A percentile compares a stretch with the other conserved stretches of the same genome.
phyloP scores from a whole-genome alignment of 2,113 vertebrate species.

The Brachypteracias leptosomus region DNA sequence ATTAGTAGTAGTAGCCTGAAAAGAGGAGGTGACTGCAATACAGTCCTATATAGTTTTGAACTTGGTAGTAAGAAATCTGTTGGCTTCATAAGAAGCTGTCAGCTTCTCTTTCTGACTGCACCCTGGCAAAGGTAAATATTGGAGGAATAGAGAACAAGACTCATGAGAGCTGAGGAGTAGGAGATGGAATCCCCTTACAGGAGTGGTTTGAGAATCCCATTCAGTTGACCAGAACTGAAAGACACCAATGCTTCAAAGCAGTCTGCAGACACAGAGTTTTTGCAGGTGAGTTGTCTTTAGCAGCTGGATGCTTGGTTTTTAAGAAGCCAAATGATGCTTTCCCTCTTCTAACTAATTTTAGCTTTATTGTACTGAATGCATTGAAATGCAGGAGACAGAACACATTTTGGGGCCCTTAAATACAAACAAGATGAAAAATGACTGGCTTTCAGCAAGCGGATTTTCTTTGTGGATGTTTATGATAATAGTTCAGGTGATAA shows the following conservation, averaged over 20 bases:
- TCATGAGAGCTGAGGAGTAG: neutral
- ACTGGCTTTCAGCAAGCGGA: neutral
- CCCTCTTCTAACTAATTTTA: neutral
- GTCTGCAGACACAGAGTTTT: neutral
- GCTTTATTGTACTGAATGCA: neutral
- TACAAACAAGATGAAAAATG: neutral
- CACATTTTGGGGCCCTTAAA: neutral
- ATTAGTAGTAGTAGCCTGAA: neutral
- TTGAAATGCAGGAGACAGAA: neutral
- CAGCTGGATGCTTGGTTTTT: neutral
- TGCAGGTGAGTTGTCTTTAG: neutral
- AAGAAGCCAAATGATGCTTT: neutral
- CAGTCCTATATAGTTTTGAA: neutral
- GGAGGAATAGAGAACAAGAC: neutral
- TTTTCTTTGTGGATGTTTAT: neutral
- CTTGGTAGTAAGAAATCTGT: neutral
- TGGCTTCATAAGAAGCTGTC: neutral
- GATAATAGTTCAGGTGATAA: neutral
- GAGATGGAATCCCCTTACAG: neutral
- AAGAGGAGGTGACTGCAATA: neutral
- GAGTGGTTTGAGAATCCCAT: neutral
- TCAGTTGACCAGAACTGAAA: neutral
- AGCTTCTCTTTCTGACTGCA: neutral
- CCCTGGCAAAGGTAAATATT: neutral
- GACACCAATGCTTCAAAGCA: neutral